These are phyloP conservation scores for Cricetomys ansorgei DNA, from an alignment of 2,113 vertebrate genomes.

Conservation along the genomic window DNA sequence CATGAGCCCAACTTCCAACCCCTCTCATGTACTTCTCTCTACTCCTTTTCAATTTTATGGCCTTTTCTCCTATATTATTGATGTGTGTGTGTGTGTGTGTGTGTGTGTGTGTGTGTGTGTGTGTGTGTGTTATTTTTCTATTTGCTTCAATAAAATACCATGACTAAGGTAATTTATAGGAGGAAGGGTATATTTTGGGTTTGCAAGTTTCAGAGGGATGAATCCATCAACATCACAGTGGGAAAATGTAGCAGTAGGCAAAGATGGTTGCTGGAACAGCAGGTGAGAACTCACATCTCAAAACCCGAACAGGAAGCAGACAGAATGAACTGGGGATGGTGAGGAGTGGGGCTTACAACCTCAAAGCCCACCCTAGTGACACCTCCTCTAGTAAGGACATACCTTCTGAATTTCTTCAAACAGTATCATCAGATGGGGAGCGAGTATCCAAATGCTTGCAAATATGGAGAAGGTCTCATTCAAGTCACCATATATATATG, in stretches of 20 bases:
- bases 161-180: neutral
- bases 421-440: neutral
- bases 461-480: no score
- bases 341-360: neutral
- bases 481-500: neutral
- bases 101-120: neutral
- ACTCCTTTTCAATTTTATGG: neutral
- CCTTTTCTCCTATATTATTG: neutral
- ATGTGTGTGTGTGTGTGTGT: neutral
- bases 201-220: neutral
- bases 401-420: neutral
- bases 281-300: neutral
- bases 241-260: neutral
- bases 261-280: no score
- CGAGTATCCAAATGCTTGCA: neutral
- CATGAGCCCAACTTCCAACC: no score
- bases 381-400: neutral
- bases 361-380: neutral
- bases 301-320: neutral
- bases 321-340: neutral
- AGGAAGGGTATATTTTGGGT: neutral
- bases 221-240: neutral
- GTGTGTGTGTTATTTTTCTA: neutral
- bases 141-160: neutral
- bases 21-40: neutral